These are phyloP conservation scores for Prionace glauca DNA, from an alignment of 2,797 vertebrate species.

Conservation along the genomic window DNA sequence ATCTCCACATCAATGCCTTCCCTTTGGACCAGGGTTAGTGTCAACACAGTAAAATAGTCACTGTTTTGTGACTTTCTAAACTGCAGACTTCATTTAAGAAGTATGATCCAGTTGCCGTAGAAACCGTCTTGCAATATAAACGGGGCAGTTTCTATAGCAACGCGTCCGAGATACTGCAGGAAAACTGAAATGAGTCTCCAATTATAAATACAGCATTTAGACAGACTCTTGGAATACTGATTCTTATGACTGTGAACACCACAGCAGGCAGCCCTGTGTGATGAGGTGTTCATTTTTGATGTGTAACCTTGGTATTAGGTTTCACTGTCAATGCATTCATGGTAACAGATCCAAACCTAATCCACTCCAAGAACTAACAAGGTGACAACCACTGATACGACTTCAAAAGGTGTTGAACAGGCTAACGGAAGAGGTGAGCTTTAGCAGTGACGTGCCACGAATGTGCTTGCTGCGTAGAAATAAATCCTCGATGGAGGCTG, in stretches of 20 bases:
- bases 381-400: neutral
- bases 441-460: neutral
- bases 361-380: neutral
- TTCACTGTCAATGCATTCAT: neutral
- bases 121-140: neutral
- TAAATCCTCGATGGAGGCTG: neutral
- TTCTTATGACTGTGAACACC: neutral
- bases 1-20: neutral
- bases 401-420: neutral
- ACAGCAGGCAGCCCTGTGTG: neutral
- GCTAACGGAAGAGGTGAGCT: neutral
- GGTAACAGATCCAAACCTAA: neutral
- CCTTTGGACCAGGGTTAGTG: neutral
- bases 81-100: neutral
- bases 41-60: neutral
- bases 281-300: constrained; percentile 21
- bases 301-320: neutral
- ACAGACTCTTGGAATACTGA: neutral
- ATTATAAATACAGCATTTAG: constrained; percentile 6
- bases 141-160: neutral
- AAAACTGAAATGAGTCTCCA: neutral
- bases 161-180: neutral
- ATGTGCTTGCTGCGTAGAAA: neutral
- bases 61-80: neutral
- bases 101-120: constrained; percentile 19